Evolutionary conservation across 2,113 vertebrate genomes (phyloP).

Genomic region (Notiomystis cincta): DNA sequence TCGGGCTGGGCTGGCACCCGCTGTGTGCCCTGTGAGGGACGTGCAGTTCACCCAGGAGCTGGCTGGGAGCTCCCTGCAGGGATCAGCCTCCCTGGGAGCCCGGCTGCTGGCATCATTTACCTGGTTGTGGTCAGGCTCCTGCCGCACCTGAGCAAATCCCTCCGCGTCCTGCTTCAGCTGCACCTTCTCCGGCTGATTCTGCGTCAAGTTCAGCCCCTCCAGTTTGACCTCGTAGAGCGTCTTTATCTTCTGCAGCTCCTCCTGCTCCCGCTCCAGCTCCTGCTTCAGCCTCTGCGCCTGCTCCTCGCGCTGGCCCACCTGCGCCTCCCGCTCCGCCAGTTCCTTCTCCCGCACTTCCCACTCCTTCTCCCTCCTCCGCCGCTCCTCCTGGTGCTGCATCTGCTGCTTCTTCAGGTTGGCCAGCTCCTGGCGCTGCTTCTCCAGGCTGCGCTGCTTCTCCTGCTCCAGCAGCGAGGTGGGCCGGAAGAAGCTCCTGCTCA

Average conservation of each 20-base stretch:
- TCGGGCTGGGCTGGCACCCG: not conserved
- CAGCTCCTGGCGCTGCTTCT: constrained; percentile 92
- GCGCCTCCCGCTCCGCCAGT: constrained; percentile 76
- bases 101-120: not conserved
- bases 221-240: constrained; percentile 84
- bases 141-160: constrained; percentile 64
- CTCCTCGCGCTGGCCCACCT: constrained; percentile 75
- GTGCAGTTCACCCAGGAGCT: not conserved
- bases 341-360: constrained; percentile 84
- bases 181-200: constrained; percentile 86
- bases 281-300: constrained; percentile 66
- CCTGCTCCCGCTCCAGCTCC: constrained; percentile 76
- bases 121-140: constrained; percentile 39
- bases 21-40: not conserved
- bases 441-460: constrained; percentile 95
- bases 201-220: constrained; percentile 82
- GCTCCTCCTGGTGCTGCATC: constrained; percentile 85
- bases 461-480: constrained; percentile 89
- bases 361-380: constrained; percentile 77
- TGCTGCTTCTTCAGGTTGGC: constrained; percentile 90
- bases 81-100: not conserved
- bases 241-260: constrained; percentile 77
- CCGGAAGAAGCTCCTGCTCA: constrained; percentile 72
- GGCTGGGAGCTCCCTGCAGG: not conserved
- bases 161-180: constrained; percentile 77